Conservation (phyloP, 1,140 invertebrate genomes). For the Trypoxylus dichotomus region DNA sequence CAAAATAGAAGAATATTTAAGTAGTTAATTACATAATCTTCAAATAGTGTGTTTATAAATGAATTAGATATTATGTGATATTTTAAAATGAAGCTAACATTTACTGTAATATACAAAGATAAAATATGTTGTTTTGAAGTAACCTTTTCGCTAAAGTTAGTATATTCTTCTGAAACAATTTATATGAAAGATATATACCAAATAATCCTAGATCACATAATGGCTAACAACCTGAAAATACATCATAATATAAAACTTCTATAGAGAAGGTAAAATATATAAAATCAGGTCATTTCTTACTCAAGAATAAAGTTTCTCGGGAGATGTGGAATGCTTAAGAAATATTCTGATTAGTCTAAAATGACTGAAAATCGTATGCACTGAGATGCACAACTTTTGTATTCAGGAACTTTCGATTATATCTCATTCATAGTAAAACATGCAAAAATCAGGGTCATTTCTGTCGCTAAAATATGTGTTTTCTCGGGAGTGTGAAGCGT, state of each 20-base stretch:
- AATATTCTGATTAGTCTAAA: too few relatives aligned
- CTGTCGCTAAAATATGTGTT: too few relatives aligned
- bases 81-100: background rate
- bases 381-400: too few relatives aligned
- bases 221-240: background rate
- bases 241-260: background rate
- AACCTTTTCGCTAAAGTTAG: background rate
- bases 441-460: too few relatives aligned
- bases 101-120: background rate
- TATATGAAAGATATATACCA: background rate
- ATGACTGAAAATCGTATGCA: too few relatives aligned
- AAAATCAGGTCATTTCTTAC: too few relatives aligned
- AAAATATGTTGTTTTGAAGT: background rate
- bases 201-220: background rate
- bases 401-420: too few relatives aligned
- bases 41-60: constrained; percentile 3
- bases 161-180: background rate
- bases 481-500: too few relatives aligned
- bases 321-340: too few relatives aligned
- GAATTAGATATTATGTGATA: background rate
- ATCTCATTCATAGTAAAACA: too few relatives aligned
- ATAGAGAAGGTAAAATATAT: too few relatives aligned
- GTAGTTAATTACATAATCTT: background rate
- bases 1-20: constrained; percentile 1
- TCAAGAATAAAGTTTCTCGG: too few relatives aligned